A percentile compares a stretch with the other conserved stretches of the same genome.
Conservation (phyloP, 2,888 invertebrate species). For the Lagria hirta region DNA sequence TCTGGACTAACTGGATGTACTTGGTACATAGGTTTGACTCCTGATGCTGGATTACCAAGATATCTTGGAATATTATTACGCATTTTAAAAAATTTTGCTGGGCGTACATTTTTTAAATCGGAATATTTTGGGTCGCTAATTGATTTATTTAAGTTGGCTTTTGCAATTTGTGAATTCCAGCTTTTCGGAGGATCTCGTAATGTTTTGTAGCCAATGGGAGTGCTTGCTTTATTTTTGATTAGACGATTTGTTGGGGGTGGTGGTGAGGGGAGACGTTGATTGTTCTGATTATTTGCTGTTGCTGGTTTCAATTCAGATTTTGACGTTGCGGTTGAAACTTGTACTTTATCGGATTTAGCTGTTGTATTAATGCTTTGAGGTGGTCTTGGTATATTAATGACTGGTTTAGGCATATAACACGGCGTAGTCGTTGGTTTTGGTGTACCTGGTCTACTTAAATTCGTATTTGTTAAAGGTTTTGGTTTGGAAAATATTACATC, state of each 20-base stretch:
- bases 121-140: conserved; percentile 29
- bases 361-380: conserved; percentile 31
- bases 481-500: conserved; percentile 27
- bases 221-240: conserved; percentile 44
- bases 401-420: conserved; percentile 48
- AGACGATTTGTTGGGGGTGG: conserved; percentile 33
- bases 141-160: conserved; percentile 51
- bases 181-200: conserved; percentile 61
- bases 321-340: conserved; percentile 4
- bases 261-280: too few relatives aligned
- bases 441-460: conserved; percentile 24
- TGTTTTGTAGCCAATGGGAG: conserved; percentile 60
- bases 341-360: conserved; percentile 14
- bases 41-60: conserved; percentile 61
- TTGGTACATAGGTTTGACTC: conserved; percentile 63
- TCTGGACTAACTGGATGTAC: conserved; percentile 52
- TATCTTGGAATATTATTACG: conserved; percentile 60
- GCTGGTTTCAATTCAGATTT: conserved; percentile 1
- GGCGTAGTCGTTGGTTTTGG: conserved; percentile 34
- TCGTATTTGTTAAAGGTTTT: conserved; percentile 11
- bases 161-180: conserved; percentile 63
- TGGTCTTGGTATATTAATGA: conserved; percentile 45
- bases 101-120: conserved; percentile 48
- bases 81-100: conserved; percentile 62
- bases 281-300: too few relatives aligned